Percentiles rank a stretch among this genome's conserved stretches.
These are phyloP conservation scores for Piprites chloris DNA, from an alignment of 2,113 vertebrate genomes.

Conservation along the genomic window DNA sequence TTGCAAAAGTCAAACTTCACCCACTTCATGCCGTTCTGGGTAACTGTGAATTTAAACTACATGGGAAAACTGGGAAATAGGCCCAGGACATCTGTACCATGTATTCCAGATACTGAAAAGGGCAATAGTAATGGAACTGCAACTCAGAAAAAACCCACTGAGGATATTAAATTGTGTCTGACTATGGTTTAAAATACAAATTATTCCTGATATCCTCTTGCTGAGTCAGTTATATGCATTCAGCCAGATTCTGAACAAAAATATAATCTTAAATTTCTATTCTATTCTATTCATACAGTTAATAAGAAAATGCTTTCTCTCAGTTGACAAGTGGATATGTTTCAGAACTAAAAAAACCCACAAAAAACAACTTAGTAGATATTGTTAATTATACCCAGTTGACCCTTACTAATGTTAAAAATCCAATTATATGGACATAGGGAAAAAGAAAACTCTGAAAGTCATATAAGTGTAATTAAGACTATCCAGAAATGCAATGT, in stretches of 20 bases:
- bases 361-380: not conserved
- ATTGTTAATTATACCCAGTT: not conserved
- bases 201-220: not conserved
- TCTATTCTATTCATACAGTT: not conserved
- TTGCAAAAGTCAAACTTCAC: not conserved
- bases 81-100: too few relatives aligned
- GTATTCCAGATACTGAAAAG: not conserved
- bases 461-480: not conserved
- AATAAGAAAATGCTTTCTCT: not conserved
- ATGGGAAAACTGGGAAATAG: not conserved
- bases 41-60: not conserved
- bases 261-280: not conserved
- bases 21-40: not conserved
- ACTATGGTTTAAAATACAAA: not conserved
- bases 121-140: not conserved
- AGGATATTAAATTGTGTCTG: not conserved
- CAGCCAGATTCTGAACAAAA: not conserved
- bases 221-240: not conserved
- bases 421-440: not conserved
- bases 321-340: not conserved
- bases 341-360: not conserved
- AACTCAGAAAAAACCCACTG: not conserved
- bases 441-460: not conserved
- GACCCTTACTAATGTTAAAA: not conserved
- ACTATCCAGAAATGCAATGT: not conserved